phyloP scores from a whole-genome alignment of 2,888 invertebrate genomes.

The Tetropium fuscum region DNA sequence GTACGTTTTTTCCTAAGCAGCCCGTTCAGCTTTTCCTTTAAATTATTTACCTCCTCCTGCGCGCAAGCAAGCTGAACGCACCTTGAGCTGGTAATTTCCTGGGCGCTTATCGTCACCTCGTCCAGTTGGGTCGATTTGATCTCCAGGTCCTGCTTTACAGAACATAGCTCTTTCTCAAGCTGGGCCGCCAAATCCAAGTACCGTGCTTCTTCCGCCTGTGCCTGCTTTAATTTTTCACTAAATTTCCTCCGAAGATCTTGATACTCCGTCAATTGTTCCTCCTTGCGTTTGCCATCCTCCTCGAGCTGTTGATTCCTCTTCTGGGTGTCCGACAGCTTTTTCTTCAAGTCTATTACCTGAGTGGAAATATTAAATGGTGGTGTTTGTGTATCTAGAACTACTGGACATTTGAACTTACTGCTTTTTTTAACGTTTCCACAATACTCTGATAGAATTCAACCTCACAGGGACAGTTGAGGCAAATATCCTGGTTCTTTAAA shows the following conservation, averaged over 20 bases:
- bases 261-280: constrained; percentile 39
- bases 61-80: constrained; percentile 48
- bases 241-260: constrained; percentile 44
- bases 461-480: constrained; percentile 48
- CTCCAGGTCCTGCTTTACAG: constrained; percentile 46
- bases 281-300: constrained; percentile 39
- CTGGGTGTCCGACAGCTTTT: constrained; percentile 48
- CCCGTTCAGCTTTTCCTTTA: constrained; percentile 57
- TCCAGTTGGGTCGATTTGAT: constrained; percentile 45
- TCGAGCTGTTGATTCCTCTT: constrained; percentile 41
- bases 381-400: not conserved
- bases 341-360: constrained; percentile 52
- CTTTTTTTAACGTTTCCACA: constrained; percentile 48
- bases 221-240: constrained; percentile 44
- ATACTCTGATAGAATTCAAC: constrained; percentile 49
- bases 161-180: constrained; percentile 47
- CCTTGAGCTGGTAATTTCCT: constrained; percentile 45
- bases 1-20: constrained; percentile 52
- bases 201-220: constrained; percentile 36
- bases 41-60: constrained; percentile 54
- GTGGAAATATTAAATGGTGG: not conserved
- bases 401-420: constrained; percentile 38
- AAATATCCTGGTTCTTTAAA: constrained; percentile 30
- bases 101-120: constrained; percentile 44
- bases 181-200: constrained; percentile 42